These are phyloP conservation scores for Lepidotrigona ventralis DNA, from an alignment of 1,140 invertebrate species.

Conservation along the genomic window DNA sequence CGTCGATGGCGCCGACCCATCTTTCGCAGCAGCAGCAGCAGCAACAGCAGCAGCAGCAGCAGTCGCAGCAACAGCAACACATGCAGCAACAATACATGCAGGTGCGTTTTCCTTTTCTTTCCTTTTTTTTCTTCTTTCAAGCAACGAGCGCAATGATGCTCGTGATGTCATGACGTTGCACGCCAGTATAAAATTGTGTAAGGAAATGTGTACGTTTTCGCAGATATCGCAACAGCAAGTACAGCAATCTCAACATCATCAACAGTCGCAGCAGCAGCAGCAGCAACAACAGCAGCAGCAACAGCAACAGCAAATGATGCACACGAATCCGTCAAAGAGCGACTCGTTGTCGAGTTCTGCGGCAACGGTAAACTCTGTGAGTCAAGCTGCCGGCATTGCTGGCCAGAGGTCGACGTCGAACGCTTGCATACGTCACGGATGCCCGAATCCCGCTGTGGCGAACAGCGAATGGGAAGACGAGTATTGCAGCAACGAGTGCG, in stretches of 20 bases:
- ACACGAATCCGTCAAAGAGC: constrained; percentile 75
- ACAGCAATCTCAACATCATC: constrained; percentile 74
- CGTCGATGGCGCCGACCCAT: constrained; percentile 75
- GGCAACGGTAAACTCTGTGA: constrained; percentile 66
- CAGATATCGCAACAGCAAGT: constrained; percentile 71
- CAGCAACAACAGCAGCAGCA: constrained; percentile 64
- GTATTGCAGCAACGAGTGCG: constrained; percentile 98
- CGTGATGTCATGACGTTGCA: too few relatives aligned
- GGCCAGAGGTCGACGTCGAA: constrained; percentile 81
- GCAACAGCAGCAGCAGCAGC: constrained; percentile 57
- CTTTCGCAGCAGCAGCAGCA: constrained; percentile 76
- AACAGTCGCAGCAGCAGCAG: constrained; percentile 51
- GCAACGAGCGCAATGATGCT: too few relatives aligned
- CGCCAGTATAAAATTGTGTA: too few relatives aligned
- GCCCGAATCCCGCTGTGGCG: constrained; percentile 93
- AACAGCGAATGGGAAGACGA: constrained; percentile 98
- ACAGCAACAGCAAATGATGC: constrained; percentile 75
- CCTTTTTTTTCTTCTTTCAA: background rate
- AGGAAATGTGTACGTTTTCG: background rate
- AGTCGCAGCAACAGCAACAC: constrained; percentile 72
- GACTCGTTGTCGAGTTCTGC: constrained; percentile 74
- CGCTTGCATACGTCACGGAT: constrained; percentile 93
- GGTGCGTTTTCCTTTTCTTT: constrained; percentile 46
- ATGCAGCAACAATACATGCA: constrained; percentile 80
- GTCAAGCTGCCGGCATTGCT: constrained; percentile 76